Base-by-base conservation (phyloP, 2,113 vertebrate genomes). In the Dicerorhinus sumatrensis region DNA sequence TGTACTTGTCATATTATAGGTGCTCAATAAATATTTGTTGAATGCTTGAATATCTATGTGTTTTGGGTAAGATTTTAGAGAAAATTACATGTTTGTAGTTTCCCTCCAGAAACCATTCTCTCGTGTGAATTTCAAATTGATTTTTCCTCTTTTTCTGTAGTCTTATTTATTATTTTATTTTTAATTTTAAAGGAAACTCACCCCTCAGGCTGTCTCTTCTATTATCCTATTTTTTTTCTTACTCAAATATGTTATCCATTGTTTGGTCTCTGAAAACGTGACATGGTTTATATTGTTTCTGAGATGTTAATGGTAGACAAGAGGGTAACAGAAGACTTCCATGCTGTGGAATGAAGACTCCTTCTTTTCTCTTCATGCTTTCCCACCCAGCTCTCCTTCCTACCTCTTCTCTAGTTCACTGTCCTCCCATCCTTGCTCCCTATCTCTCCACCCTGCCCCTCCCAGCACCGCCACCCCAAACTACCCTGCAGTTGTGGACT, bases 91-190 rank as follows among this genome's bases (percentile, higher is more conserved):
- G 23, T 85, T 72, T 89, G 4, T 65, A 67, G 5, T 72, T 96
- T 46, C 1, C 25, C 18, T 93, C 21, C 3, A n/a, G 63, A 94
- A 88, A 85, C 60, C 48, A 39, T 86, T 94, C 11, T 85, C 17
- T 94, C 29, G 12, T 63, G 12, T 86, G 33, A 96, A 94, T 83
- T 94, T 94, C 31, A 72, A 75, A 75, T 94, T 46, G 12, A 86
- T 72, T 82, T 94, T 77, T 92, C 2, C 1, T 27, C 12, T 29
- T 67, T 82, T 94, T 93, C 42, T 18, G 48, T 33, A 67, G n/a
- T 42, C 29, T 94, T 5, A 77, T 93, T 94, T 5, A 77, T 93
- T 48, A 65, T 75, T 97, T 90, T 86, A 80, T 83, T 91, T 95
- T 83, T 82, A 79, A 67, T 86, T 95, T 82, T 86, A 56, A 87